Percentiles rank a stretch among this genome's conserved stretches.
These are phyloP conservation scores for Connochaetes taurinus DNA, from an alignment of 2,113 vertebrate species.

Conservation along the genomic window DNA sequence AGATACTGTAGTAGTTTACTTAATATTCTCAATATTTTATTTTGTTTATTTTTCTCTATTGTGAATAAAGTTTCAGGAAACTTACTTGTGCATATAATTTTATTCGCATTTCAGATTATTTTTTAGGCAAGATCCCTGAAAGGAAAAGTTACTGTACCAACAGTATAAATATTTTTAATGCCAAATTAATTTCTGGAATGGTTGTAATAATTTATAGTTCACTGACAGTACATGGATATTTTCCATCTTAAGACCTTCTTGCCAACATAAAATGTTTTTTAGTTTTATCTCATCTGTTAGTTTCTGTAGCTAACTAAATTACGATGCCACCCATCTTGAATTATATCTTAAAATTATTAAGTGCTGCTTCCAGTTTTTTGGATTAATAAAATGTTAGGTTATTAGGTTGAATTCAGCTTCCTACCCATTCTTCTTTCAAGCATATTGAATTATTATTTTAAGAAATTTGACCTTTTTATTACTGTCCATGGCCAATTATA, in stretches of 20 bases:
- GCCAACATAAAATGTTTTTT: background rate
- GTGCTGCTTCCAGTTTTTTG: background rate
- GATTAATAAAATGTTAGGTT: background rate
- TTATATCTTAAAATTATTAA: background rate
- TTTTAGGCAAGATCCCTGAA: background rate
- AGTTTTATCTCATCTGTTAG: background rate
- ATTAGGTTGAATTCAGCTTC: background rate
- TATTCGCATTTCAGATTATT: background rate
- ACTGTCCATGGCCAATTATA: background rate
- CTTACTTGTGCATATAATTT: background rate
- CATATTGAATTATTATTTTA: background rate
- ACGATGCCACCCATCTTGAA: background rate
- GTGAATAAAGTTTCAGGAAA: background rate
- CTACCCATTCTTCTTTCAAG: background rate
- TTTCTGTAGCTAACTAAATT: slow-evolving; percentile 30
- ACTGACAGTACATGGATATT: background rate
- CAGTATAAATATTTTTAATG: background rate
- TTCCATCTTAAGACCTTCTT: slow-evolving; percentile 12
- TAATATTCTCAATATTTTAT: background rate
- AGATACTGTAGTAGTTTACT: background rate
- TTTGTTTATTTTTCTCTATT: background rate
- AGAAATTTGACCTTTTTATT: background rate
- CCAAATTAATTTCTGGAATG: slow-evolving; percentile 5
- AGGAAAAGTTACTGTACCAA: background rate
- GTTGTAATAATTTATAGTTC: background rate